Evolutionary conservation across 2,888 invertebrate species (phyloP).

Genomic region (Agriopis aurantiaria): DNA sequence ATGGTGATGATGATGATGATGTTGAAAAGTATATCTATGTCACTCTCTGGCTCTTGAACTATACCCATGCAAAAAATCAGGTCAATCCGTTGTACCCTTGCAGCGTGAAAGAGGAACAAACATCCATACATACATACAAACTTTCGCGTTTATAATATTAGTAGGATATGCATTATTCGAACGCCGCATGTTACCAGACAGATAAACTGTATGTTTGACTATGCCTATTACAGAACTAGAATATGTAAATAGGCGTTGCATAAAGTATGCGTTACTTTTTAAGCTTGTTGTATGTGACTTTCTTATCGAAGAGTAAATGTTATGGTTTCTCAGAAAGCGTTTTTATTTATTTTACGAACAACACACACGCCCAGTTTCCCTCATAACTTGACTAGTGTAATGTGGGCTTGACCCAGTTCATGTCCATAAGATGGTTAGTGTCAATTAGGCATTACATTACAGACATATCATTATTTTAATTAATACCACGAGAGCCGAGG

Average conservation of each 20-base stretch:
- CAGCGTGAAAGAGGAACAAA: too few relatives aligned
- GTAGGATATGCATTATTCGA: constrained; percentile 49
- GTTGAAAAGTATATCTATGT: too few relatives aligned
- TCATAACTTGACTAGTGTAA: constrained; percentile 7
- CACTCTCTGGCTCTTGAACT: too few relatives aligned
- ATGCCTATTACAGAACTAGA: constrained; percentile 34
- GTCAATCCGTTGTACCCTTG: too few relatives aligned
- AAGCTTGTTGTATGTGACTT: constrained; percentile 9
- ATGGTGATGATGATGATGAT: too few relatives aligned
- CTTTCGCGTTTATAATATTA: too few relatives aligned
- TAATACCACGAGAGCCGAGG: constrained; percentile 3
- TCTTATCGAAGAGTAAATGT: constrained; percentile 23
- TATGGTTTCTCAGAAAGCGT: constrained; percentile 13
- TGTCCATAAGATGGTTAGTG: constrained; percentile 17
- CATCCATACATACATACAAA: too few relatives aligned
- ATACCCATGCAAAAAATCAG: too few relatives aligned
- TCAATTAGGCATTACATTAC: constrained; percentile 19
- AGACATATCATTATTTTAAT: constrained; percentile 12
- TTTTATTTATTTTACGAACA: constrained; percentile 19
- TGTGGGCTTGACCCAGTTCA: constrained; percentile 20
- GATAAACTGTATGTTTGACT: constrained; percentile 42
- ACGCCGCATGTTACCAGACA: constrained; percentile 45
- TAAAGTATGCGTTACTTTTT: constrained; percentile 12
- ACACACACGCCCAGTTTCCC: constrained; percentile 3
- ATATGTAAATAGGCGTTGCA: constrained; percentile 33